Percentiles rank a stretch among this genome's conserved stretches.
Evolutionary conservation across 2,113 vertebrate genomes (phyloP).

Genomic region (Python bivittatus): DNA sequence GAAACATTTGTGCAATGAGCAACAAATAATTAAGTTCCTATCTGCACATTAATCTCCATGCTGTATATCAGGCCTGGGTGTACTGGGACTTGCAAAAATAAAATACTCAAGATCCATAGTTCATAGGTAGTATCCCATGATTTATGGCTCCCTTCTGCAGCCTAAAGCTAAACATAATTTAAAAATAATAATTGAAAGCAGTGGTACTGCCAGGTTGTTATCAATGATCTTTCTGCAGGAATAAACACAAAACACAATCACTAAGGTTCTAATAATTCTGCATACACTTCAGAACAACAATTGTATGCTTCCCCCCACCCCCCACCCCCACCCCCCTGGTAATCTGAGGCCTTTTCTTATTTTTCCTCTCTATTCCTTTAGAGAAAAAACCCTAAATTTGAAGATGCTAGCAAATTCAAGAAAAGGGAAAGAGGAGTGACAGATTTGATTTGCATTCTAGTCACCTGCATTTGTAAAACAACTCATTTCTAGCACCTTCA

Average conservation of each 20-base stretch:
- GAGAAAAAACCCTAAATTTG: constrained; percentile 3
- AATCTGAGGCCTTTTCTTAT: neutral
- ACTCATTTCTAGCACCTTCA: constrained; percentile 8
- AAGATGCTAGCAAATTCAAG: constrained; percentile 32
- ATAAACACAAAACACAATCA: neutral
- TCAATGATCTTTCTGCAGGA: neutral
- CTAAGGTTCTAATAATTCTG: neutral
- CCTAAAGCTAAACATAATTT: neutral
- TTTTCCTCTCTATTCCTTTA: neutral
- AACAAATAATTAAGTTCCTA: neutral
- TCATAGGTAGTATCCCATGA: neutral
- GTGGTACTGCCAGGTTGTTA: neutral
- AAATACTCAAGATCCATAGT: neutral
- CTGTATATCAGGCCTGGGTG: neutral
- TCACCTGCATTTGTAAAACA: constrained; percentile 25
- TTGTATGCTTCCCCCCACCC: no score
- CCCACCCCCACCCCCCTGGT: no score
- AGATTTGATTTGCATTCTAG: constrained; percentile 23
- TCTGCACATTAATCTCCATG: neutral
- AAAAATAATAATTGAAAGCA: neutral
- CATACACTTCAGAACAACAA: neutral
- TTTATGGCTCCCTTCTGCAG: neutral
- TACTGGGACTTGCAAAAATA: neutral
- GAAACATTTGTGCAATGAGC: neutral
- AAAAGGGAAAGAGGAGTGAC: constrained; percentile 28